phyloP scores from a whole-genome alignment of 2,888 invertebrate species.

The Epinotia demarniana region DNA sequence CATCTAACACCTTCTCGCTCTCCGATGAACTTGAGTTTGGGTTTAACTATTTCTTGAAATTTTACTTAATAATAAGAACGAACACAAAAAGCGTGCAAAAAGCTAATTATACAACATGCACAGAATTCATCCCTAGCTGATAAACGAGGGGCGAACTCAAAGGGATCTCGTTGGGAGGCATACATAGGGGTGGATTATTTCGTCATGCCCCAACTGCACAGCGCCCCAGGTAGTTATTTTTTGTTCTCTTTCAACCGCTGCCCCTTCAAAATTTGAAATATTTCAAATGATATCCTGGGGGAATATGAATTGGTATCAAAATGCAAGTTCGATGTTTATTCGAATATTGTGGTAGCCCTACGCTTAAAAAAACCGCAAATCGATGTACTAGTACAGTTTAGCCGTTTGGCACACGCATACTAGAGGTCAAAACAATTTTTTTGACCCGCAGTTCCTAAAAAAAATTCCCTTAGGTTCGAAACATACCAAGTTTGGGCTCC shows the following conservation, averaged over 20 bases:
- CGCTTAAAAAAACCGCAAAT: no score
- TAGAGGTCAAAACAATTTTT: no score
- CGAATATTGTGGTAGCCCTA: no score
- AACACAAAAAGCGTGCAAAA: background rate
- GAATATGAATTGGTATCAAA: slow-evolving; percentile 6
- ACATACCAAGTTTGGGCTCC: no score
- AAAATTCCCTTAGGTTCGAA: no score
- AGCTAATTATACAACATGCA: background rate
- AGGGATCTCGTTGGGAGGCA: background rate
- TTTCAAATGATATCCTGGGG: slow-evolving; percentile 1
- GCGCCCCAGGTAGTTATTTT: slow-evolving; percentile 33
- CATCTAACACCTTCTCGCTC: background rate
- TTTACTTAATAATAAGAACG: background rate
- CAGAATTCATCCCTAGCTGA: background rate
- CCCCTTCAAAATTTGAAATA: slow-evolving; percentile 1
- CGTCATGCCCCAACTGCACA: background rate
- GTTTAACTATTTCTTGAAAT: background rate
- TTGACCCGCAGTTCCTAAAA: no score
- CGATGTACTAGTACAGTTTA: no score
- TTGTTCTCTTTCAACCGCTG: slow-evolving; percentile 14
- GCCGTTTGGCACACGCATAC: no score
- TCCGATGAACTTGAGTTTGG: background rate
- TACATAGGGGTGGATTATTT: slow-evolving; percentile 23
- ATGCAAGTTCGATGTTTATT: background rate
- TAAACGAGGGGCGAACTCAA: slow-evolving; percentile 15